Conservation (phyloP, 2,797 vertebrate species). For the Acanthurus tractus region DNA sequence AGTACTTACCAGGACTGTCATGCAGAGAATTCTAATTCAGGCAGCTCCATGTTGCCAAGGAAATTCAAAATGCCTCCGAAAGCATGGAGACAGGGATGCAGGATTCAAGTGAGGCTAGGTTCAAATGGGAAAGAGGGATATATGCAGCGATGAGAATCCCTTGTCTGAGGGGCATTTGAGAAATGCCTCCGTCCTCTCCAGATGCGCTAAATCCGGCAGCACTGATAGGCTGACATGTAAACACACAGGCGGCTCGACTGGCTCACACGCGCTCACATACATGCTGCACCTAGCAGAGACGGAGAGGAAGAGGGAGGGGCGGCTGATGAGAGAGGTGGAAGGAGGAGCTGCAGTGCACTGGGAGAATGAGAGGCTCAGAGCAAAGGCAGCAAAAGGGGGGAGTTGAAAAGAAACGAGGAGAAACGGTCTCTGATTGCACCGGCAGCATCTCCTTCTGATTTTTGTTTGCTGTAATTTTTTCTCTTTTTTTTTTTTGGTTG, state of each 20-base stretch:
- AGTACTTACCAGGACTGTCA: conserved; percentile 89
- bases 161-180: conserved; percentile 75
- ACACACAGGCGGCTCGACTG: conserved; percentile 78
- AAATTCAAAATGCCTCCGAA: conserved; percentile 86
- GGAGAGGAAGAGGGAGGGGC: conserved; percentile 73
- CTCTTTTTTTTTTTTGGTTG: background rate
- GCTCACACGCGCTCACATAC: conserved; percentile 80
- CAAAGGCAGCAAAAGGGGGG: conserved; percentile 54
- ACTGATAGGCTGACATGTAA: conserved; percentile 82
- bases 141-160: conserved; percentile 63
- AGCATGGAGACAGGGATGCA: conserved; percentile 77
- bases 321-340: conserved; percentile 76
- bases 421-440: conserved; percentile 64
- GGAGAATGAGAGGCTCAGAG: conserved; percentile 73
- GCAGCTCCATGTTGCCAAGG: conserved; percentile 87
- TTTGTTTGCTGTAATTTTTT: conserved; percentile 49
- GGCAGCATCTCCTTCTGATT: conserved; percentile 45
- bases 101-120: conserved; percentile 51
- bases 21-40: conserved; percentile 89
- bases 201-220: conserved; percentile 81
- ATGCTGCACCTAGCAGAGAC: conserved; percentile 82
- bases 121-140: conserved; percentile 54
- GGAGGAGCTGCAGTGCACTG: conserved; percentile 83
- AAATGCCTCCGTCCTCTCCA: conserved; percentile 76
- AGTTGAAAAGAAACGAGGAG: conserved; percentile 64